Evolutionary conservation across 2,113 vertebrate genomes (phyloP), one percentile per base, ranked within the genome.

Genomic region (Microtus pennsylvanicus): DNA sequence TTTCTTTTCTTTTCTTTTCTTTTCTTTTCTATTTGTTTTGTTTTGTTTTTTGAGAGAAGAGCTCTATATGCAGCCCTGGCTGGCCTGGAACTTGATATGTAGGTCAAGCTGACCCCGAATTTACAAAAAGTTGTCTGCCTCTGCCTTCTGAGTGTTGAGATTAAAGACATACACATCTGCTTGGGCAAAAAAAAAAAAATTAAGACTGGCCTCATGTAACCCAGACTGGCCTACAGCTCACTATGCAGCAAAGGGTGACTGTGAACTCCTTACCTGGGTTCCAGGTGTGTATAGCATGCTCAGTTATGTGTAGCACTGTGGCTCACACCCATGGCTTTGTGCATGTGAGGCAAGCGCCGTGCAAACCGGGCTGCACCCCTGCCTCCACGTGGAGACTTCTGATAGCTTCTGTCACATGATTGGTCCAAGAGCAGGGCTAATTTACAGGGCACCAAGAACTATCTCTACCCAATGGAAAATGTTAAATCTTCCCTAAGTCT

Each of bases 401-500:
- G 38, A 67, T 22, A 47, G 47, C 35, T 83, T 94, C 67, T 86
- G 61, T 22, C 61, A 13, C 52, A 1, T 30, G 74, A 42, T 26
- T 70, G 5, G 78, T 63, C 80, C 52, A 13, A 28, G 75, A 61
- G 21, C 33, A 61, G 38, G 4, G 26, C 69, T 38, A 55, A 72
- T 8, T 76, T 61, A 65, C 2, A 50, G 1, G 35, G 22, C 45
- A 55, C 74, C 42, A 82, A 69, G 74, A 89, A 30, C 42, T 42
- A n/a, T 52, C 50, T 17, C 1, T 7, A 67, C 3, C 35, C n/a
- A 10, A 16, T 0, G 1, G 38, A 61, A n/a, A 42, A 42, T 75
- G 70, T 93, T 91, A 69, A 85, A 38, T 47, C 63, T 69, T 70
- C 13, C 13, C 78, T 91, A 87, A 63, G 72, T 82, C 82, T 82